Evolutionary conservation across 2,113 vertebrate genomes (phyloP), one percentile per base, ranked within the genome.

Genomic region (Baryphthengus martii): DNA sequence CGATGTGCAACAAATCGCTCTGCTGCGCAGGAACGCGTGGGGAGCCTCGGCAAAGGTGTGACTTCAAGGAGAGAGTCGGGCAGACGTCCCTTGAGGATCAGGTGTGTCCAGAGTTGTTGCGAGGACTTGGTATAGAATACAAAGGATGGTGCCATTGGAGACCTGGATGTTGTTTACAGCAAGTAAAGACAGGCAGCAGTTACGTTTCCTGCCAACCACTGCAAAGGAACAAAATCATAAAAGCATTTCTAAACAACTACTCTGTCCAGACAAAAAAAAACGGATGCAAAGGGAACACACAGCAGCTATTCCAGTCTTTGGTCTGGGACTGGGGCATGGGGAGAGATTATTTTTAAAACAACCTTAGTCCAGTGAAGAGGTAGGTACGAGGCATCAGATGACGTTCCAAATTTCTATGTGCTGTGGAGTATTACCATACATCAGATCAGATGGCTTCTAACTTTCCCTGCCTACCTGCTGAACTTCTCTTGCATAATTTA

Each of bases 401-500:
- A 65, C 71, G 63, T 75, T 82, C 75, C 70, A 80, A 2, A 59
- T 73, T 74, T 66, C 72, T 62, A 0, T 68, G 39, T 85, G 53
- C 40, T 50, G 12, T 45, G 67, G 55, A 58, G 23, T 76, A 47
- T 83, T 88, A 56, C 29, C 31, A 33, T 37, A 47, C 20, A 65
- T 63, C 40, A 37, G 70, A 85, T 96, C 83, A 93, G 77, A 86
- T 88, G 94, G 72, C 53, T 97, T 62, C 47, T 72, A 68, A 59
- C 76, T 90, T 78, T n/a, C 44, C 42, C 74, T 94, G 89, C 91
- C 85, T 91, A 66, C 91, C 49, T 77, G 90, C 67, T 85, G 82
- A 93, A 73, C 70, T 92, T 44, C 61, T 71, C 62, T 97, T 96
- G 71, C 63, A 33, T 95, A 96, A 95, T 45, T 72, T 94, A 37